phyloP scores from a whole-genome alignment of 2,888 invertebrate species.

The Eupithecia pulchellata region DNA sequence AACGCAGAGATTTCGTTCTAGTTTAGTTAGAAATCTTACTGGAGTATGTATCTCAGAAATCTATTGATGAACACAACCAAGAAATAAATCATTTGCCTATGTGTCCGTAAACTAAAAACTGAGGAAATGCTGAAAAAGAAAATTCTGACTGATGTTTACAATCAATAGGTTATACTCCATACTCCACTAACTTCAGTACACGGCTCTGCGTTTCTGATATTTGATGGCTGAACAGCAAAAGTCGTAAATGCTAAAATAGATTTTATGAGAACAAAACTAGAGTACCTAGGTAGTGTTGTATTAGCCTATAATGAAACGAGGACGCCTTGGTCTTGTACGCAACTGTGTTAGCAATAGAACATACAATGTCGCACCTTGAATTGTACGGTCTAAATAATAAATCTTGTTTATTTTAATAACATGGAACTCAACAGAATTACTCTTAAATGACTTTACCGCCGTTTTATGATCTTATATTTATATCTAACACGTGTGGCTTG shows the following conservation, averaged over 20 bases:
- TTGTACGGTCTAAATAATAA: background rate
- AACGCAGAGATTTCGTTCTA: background rate
- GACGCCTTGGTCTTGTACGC: background rate
- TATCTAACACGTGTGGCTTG: background rate
- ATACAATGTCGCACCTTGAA: constrained; percentile 2
- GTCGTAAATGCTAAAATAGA: constrained; percentile 18
- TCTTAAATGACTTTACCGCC: background rate
- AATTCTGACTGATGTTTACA: too few relatives aligned
- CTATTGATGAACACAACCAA: too few relatives aligned
- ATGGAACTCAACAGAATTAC: background rate
- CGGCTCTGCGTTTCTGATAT: background rate
- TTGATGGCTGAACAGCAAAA: background rate
- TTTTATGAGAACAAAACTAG: constrained; percentile 13
- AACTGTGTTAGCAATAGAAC: background rate
- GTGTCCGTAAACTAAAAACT: too few relatives aligned
- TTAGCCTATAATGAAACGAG: constrained; percentile 1
- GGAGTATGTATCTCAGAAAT: too few relatives aligned
- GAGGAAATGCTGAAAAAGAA: too few relatives aligned
- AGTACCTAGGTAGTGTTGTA: background rate
- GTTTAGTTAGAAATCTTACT: too few relatives aligned
- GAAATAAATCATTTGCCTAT: too few relatives aligned
- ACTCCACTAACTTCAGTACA: too few relatives aligned
- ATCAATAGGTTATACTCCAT: too few relatives aligned
- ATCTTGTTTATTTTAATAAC: background rate
- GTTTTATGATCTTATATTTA: background rate